Evolutionary conservation across 2,113 vertebrate genomes (phyloP), one percentile per base, ranked within the genome.

Genomic region (Pituophis catenifer): DNA sequence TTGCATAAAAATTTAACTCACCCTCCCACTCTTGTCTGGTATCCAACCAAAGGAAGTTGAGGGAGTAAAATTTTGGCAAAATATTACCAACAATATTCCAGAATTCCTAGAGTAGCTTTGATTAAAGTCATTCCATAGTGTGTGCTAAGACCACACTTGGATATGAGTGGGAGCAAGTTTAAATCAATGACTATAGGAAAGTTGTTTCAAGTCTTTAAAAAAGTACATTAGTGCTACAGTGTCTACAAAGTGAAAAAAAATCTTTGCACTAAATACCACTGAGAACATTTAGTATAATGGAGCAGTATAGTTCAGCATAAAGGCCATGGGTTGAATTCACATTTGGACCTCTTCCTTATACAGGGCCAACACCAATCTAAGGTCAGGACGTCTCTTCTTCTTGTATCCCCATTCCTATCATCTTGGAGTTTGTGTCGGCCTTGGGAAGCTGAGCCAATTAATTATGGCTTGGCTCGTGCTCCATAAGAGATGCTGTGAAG

Each of bases 31-130:
- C 91, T 90, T 90, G 81, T 59, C 53, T 8, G 89, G 5, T 88
- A 90, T 90, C 94, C 95, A 96, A 48, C 24, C 65, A 21, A 33
- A 13, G 89, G 91, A 65, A 50, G 23, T 65, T 23, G 3, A 91
- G 33, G 88, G 92, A 91, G 57, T 91, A 53, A 95, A 10, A 88
- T 81, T 93, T 92, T 55, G 94, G 88, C 92, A 95, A 95, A 94
- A 97, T 95, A 93, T 90, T 75, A 91, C 88, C 95, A 94, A 95
- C 38, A 94, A 92, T 95, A 91, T 38, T 44, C n/a, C 75, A 86
- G 91, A 96, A 65, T 92, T 86, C 44, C 33, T 93, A 70, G 92
- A 93, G 91, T 59, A 94, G 87, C 62, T 23, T 91, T 94, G 54
- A 58, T 93, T 58, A 92, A 93, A 96, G 94, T 81, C 70, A 92